A percentile compares a stretch with the other conserved stretches of the same genome.
phyloP scores from a whole-genome alignment of 1,140 invertebrate genomes.

The Lepeophtheirus salmonis region DNA sequence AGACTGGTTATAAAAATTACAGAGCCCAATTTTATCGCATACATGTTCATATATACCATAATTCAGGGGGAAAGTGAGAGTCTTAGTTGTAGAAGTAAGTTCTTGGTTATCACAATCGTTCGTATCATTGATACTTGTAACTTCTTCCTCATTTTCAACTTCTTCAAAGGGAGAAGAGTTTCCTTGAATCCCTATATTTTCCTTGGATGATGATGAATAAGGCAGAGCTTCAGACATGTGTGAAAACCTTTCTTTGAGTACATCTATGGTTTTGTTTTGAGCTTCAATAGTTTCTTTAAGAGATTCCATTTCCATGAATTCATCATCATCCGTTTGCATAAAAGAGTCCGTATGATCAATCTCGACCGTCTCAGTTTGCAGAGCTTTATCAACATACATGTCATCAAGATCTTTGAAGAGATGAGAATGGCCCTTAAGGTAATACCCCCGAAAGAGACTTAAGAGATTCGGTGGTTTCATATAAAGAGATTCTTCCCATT shows the following conservation, averaged over 20 bases:
- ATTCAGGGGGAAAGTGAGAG: not conserved
- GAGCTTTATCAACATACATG: too few species aligned
- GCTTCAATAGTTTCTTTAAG: not conserved
- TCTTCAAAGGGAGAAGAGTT: too few species aligned
- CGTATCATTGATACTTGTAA: not conserved
- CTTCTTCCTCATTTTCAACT: not conserved
- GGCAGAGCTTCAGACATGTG: not conserved
- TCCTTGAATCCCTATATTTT: too few species aligned
- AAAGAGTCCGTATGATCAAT: too few species aligned
- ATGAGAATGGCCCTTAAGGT: slow-evolving; percentile 27
- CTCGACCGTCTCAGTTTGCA: too few species aligned
- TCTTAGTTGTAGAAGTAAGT: not conserved
- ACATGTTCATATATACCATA: slow-evolving; percentile 13
- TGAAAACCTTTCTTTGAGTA: not conserved
- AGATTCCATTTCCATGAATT: too few species aligned
- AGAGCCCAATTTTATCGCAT: not conserved
- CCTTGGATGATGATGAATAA: too few species aligned
- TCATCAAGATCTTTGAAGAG: too few species aligned
- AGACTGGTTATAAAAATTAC: too few species aligned
- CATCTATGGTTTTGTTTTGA: not conserved
- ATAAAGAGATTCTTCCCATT: slow-evolving; percentile 78
- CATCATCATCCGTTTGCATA: too few species aligned
- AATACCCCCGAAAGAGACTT: slow-evolving; percentile 51
- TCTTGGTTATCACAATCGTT: not conserved
- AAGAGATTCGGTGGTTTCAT: slow-evolving; percentile 60